phyloP scores from a whole-genome alignment of 2,888 invertebrate genomes.

The Alitta virens region DNA sequence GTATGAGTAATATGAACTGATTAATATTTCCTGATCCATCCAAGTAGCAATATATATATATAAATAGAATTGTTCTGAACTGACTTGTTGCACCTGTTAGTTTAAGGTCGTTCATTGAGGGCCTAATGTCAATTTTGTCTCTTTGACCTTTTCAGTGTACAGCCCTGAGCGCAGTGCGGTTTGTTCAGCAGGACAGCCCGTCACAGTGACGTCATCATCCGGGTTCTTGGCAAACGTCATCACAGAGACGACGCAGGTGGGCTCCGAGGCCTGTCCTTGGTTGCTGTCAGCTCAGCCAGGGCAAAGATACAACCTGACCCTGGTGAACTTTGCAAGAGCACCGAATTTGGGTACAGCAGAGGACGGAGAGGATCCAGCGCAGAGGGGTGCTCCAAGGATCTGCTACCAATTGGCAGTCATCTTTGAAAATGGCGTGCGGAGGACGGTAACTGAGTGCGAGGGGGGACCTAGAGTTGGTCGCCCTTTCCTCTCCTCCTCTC shows the following conservation, averaged over 20 bases:
- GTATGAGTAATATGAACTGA: too few species aligned
- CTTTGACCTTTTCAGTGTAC: too few species aligned
- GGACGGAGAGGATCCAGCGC: not conserved
- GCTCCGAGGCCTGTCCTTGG: slow-evolving; percentile 14
- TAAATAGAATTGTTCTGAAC: too few species aligned
- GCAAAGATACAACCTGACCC: slow-evolving; percentile 10
- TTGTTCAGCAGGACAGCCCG: slow-evolving; percentile 9
- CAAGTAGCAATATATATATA: too few species aligned
- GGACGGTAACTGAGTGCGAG: slow-evolving; percentile 25
- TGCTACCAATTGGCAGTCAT: slow-evolving; percentile 17
- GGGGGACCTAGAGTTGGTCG: slow-evolving; percentile 14
- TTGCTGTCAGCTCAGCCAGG: slow-evolving; percentile 5
- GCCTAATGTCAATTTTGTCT: too few species aligned
- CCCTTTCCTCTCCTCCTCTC: slow-evolving; percentile 15
- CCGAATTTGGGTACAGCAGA: slow-evolving; percentile 6
- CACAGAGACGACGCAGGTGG: slow-evolving; percentile 5
- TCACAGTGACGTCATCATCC: not conserved
- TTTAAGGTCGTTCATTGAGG: too few species aligned
- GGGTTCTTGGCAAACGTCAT: slow-evolving; percentile 9
- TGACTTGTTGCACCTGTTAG: too few species aligned
- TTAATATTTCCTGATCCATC: too few species aligned
- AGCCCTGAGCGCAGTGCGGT: too few species aligned
- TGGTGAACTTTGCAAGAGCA: slow-evolving; percentile 13
- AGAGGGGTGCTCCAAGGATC: slow-evolving; percentile 2
- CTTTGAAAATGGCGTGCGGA: slow-evolving; percentile 2